Evolutionary conservation across 2,888 invertebrate species (phyloP), one percentile per base, ranked within the genome.

Genomic region (Stenodema calcarata): DNA sequence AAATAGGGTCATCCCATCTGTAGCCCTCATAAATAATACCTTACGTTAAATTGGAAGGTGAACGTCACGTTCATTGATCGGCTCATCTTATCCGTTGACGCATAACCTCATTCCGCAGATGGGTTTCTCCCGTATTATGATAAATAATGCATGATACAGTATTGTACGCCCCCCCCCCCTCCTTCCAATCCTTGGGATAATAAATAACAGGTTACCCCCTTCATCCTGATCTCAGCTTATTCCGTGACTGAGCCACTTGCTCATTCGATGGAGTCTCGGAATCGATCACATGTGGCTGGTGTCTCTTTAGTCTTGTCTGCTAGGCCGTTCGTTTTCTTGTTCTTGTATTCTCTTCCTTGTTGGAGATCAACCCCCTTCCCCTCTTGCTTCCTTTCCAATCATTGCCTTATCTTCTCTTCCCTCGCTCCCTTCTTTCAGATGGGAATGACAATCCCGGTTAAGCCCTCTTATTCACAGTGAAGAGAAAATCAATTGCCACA

Each of bases 101-200:
- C 18, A 18, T n/a, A n/a, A 7, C 54, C 54, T 54, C 54, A 54
- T 54, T 54, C 54, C 54, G 54, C 18, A 14, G 54, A 54, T 54
- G 54, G 54, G 70, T 18, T 42, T 42, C 76, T 23, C 42, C 76
- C 18, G 18, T 42, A 76, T 76, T 76, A 76, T 42, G 76, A 76
- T 76, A 76, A 76, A 76, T 76, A 76, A 76, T 76, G 41, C 76
- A 76, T 76, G 76, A 76, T 42, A 41, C 42, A 18, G 76, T 76
- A 76, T 76, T 76, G 76, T 42, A 42, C 18, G 12, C 35, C 27
- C 11, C n/a, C 0, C 6, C 23, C 69, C 23, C 12, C 23, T 9
- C 28, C 69, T 69, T n/a, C 3, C 69, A 18, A 11, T 18, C 69
- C 18, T 12, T 7, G 42, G 76, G 76, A 76, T 41, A 14, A 42